Evolutionary conservation across 2,797 vertebrate species (phyloP).

Genomic region (Acanthopagrus latus): DNA sequence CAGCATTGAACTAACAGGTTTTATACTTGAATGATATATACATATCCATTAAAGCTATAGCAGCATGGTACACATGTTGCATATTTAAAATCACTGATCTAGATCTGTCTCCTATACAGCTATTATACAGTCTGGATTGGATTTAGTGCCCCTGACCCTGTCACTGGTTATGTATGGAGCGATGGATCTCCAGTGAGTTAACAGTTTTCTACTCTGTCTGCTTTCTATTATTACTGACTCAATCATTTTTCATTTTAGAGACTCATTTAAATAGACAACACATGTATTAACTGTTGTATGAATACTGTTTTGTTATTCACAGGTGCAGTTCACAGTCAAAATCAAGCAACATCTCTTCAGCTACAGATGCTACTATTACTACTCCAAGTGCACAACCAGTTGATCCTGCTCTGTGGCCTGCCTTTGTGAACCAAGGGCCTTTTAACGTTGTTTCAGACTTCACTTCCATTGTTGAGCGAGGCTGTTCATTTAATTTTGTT

Average conservation of each 20-base stretch:
- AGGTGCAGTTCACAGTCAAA: conserved; percentile 90
- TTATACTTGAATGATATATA: not conserved
- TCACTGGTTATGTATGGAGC: conserved; percentile 89
- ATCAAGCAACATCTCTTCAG: too few species aligned
- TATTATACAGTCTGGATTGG: conserved; percentile 86
- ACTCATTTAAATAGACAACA: not conserved
- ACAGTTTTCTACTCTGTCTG: not conserved
- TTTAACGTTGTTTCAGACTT: too few species aligned
- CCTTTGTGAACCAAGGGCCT: too few species aligned
- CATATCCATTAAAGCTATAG: too few species aligned
- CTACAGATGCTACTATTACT: too few species aligned
- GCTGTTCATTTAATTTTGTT: too few species aligned
- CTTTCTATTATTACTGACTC: rapidly evolving
- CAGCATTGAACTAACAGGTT: not conserved
- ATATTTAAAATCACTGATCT: not conserved
- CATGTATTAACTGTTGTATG: not conserved
- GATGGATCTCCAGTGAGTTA: conserved; percentile 91
- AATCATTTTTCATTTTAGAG: not conserved
- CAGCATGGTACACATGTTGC: not conserved
- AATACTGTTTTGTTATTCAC: conserved; percentile 9
- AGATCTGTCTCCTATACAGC: not conserved
- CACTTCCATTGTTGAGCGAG: too few species aligned
- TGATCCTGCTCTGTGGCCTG: too few species aligned
- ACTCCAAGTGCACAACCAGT: too few species aligned
- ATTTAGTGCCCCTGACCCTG: conserved; percentile 84